phyloP scores from a whole-genome alignment of 2,113 vertebrate species.

The Ascaphus truei region DNA sequence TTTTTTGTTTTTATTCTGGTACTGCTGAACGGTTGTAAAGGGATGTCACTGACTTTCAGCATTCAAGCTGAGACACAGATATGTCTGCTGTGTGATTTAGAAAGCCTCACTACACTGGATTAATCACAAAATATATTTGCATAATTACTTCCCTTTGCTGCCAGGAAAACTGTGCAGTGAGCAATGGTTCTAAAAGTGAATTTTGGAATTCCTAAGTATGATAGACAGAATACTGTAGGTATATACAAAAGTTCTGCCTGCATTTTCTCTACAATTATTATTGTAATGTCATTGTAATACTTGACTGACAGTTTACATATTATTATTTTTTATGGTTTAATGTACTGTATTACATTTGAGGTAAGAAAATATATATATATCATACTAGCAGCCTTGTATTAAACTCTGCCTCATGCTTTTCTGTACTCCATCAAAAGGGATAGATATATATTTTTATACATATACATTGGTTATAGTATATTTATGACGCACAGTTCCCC shows the following conservation, averaged over 20 bases:
- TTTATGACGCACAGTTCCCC: too few species aligned
- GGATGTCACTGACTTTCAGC: slow-evolving; percentile 14
- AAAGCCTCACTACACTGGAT: slow-evolving; percentile 23
- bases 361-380: too few species aligned
- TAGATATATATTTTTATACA: too few species aligned
- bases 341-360: too few species aligned
- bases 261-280: neutral
- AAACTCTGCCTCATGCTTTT: too few species aligned
- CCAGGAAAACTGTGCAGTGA: neutral
- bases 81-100: slow-evolving; percentile 16
- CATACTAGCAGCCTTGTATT: too few species aligned
- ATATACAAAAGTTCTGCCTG: neutral
- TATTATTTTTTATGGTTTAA: too few species aligned
- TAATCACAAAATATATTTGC: slow-evolving; percentile 29
- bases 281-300: too few species aligned
- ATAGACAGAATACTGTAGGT: neutral
- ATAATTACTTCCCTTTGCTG: slow-evolving; percentile 18
- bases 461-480: too few species aligned
- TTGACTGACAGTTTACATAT: too few species aligned
- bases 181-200: neutral
- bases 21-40: slow-evolving; percentile 22
- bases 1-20: slow-evolving; percentile 28
- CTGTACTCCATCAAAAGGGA: too few species aligned
- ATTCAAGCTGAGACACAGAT: slow-evolving; percentile 1
- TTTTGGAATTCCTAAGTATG: neutral